A percentile compares a stretch with the other conserved stretches of the same genome.
Evolutionary conservation across 1,140 invertebrate species (phyloP).

Genomic region (Anadara kagoshimensis): DNA sequence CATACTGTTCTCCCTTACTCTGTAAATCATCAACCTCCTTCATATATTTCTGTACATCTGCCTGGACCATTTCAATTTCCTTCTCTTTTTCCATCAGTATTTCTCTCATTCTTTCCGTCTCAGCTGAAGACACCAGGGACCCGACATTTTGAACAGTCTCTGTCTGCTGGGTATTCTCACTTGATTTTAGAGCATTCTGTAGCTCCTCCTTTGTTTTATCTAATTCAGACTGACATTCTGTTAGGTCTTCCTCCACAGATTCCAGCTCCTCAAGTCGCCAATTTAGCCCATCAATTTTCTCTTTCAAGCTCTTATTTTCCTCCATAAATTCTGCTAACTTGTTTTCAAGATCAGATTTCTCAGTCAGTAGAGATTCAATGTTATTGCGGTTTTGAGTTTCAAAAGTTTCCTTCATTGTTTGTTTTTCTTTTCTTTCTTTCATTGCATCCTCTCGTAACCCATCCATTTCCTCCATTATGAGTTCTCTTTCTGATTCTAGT

Average conservation of each 20-base stretch:
- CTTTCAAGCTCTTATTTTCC: constrained; percentile 43
- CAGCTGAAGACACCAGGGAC: not conserved
- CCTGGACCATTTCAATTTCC: not conserved
- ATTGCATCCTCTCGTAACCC: constrained; percentile 58
- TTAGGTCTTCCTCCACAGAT: constrained; percentile 61
- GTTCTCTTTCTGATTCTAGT: constrained; percentile 53
- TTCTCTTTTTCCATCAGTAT: constrained; percentile 5
- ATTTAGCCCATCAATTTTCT: constrained; percentile 57
- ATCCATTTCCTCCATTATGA: constrained; percentile 63
- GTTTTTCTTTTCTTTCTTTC: constrained; percentile 31
- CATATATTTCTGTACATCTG: not conserved
- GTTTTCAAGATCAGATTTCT: constrained; percentile 22
- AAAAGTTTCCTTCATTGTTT: constrained; percentile 19
- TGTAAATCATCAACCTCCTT: no score
- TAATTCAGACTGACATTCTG: constrained; percentile 41
- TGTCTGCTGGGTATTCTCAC: not conserved
- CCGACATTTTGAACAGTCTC: not conserved
- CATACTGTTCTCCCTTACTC: constrained; percentile 19
- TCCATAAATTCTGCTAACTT: constrained; percentile 5
- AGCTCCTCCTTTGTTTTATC: constrained; percentile 30
- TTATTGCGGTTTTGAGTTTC: constrained; percentile 15
- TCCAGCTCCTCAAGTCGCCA: constrained; percentile 65
- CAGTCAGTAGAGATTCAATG: constrained; percentile 15
- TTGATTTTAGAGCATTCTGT: constrained; percentile 1
- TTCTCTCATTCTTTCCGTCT: not conserved